phyloP scores from a whole-genome alignment of 1,140 invertebrate species.

The Dreissena rostriformis region DNA sequence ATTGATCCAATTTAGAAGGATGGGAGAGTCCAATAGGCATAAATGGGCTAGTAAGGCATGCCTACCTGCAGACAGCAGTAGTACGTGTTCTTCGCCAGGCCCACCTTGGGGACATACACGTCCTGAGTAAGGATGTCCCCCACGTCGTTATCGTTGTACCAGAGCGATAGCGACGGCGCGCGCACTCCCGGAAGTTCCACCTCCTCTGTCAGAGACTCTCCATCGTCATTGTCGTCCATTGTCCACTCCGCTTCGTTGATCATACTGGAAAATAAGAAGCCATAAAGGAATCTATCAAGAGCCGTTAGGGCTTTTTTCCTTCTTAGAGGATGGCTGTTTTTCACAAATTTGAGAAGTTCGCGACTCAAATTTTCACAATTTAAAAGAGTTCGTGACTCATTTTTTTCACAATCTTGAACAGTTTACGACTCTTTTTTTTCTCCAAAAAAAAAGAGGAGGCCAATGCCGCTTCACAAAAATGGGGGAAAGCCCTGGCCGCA shows the following conservation, averaged over 20 bases:
- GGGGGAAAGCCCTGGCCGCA: too few relatives aligned
- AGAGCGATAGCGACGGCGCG: conserved; percentile 59
- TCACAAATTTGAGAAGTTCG: neutral
- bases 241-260: neutral
- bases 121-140: conserved; percentile 65
- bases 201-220: neutral
- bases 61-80: conserved; percentile 60
- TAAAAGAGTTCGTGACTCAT: neutral
- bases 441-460: too few relatives aligned
- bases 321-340: too few relatives aligned
- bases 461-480: too few relatives aligned
- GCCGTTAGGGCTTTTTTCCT: neutral
- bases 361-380: neutral
- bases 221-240: neutral
- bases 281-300: neutral
- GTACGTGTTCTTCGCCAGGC: conserved; percentile 56
- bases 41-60: too few relatives aligned
- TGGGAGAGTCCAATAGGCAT: too few relatives aligned
- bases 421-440: too few relatives aligned
- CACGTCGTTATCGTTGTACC: conserved; percentile 49
- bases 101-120: conserved; percentile 55
- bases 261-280: neutral
- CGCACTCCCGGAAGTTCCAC: conserved; percentile 31
- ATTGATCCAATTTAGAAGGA: too few relatives aligned
- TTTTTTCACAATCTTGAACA: neutral